phyloP scores from a whole-genome alignment of 2,888 invertebrate species.

The Athalia cordata region DNA sequence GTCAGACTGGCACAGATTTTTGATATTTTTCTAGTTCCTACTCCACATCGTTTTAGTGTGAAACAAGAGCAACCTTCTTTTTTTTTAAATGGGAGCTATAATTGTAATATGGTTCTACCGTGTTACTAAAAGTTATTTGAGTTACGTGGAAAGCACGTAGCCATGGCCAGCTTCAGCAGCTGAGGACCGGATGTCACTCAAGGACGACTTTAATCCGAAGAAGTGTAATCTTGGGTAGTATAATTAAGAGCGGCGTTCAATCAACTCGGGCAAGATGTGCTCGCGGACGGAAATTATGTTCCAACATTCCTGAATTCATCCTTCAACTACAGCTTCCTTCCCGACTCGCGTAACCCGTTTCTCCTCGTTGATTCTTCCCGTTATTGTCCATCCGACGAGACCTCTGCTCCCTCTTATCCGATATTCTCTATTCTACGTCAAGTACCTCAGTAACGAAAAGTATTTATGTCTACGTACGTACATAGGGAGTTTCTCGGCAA shows the following conservation, averaged over 20 bases:
- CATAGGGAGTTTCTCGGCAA: too few relatives aligned
- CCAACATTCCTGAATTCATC: conserved; percentile 17
- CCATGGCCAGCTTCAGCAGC: background rate
- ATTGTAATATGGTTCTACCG: background rate
- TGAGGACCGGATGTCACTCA: conserved; percentile 22
- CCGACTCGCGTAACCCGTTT: conserved; percentile 1
- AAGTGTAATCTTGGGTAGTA: conserved; percentile 31
- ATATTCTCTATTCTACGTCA: background rate
- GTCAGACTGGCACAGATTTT: too few relatives aligned
- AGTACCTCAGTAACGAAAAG: too few relatives aligned
- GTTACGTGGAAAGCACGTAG: background rate
- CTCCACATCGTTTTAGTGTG: too few relatives aligned
- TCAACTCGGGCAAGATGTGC: conserved; percentile 22
- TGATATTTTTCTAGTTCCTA: too few relatives aligned
- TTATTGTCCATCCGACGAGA: conserved; percentile 7
- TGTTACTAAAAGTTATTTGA: background rate
- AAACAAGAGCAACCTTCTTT: background rate
- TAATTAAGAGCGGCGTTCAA: conserved; percentile 27
- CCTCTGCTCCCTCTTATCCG: background rate
- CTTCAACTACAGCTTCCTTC: background rate
- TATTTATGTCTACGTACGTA: too few relatives aligned
- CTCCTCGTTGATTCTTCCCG: conserved; percentile 29
- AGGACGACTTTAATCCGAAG: conserved; percentile 4
- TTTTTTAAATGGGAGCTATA: background rate
- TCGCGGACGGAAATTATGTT: conserved; percentile 9